Evolutionary conservation across 2,888 invertebrate species (phyloP), one percentile per base, ranked within the genome.

Genomic region (Heliothis peltigera): DNA sequence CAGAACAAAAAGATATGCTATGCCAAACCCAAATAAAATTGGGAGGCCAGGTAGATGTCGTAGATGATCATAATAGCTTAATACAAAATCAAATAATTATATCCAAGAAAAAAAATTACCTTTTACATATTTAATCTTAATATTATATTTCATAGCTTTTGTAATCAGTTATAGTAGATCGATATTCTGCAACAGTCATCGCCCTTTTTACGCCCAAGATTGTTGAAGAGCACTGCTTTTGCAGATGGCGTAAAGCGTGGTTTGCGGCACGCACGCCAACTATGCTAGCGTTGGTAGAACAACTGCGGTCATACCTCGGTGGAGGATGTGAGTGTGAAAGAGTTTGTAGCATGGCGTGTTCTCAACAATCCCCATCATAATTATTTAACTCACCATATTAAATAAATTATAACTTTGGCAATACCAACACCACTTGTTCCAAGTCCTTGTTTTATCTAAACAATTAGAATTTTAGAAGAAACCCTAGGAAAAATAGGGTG

Each of bases 251-350:
- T 94, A 90, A 93, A 88, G 91, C 89, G 91, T 92, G 89, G 89
- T 88, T 87, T 86, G 87, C 86, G 87, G 90, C 90, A 89, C 90
- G 87, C 91, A 87, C 84, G 91, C 92, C 93, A 91, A 88, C 90
- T 91, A 95, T 95, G 94, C 92, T 95, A 94, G 94, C 94, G 90
- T 92, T 95, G 93, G 94, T 95, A 89, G 94, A 94, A 89, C 94
- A 94, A 88, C 94, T 95, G 78, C 93, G 94, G 89, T 91, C 90
- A 81, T 95, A 95, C 91, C 94, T 95, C 89, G 91, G 91, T 90
- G 94, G 94, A 89, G 94, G 94, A 92, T 93, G 94, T 95, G 93
- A 95, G 94, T 94, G 90, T 79, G 88, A 87, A 87, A 89, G 91
- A 79, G 85, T 87, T 83, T 84, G 76, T 79, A 75, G 87, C 87